Percentiles rank a stretch among this genome's conserved stretches.
Evolutionary conservation across 2,797 vertebrate genomes (phyloP).

Genomic region (Adrianichthys oophorus): DNA sequence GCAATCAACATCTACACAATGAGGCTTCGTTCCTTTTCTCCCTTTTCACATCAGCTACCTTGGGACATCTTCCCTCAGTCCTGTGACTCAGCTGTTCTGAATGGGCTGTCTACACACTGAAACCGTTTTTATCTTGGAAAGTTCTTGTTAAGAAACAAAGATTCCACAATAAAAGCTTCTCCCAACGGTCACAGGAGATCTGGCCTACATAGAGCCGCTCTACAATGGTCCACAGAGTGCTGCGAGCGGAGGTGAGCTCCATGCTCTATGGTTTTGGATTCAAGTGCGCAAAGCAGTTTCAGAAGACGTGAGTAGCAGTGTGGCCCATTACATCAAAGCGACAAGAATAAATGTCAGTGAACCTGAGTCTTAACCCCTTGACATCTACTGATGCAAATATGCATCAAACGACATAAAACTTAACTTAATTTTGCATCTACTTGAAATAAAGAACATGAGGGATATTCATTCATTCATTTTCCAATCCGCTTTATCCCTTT

Average conservation of each 20-base stretch:
- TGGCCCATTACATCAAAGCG: not conserved
- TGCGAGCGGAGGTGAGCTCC: constrained; percentile 15
- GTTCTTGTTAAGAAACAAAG: constrained; percentile 70
- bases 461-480: too few relatives aligned
- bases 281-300: constrained; percentile 3
- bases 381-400: too few relatives aligned
- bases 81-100: constrained; percentile 68
- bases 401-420: too few relatives aligned
- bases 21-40: constrained; percentile 68
- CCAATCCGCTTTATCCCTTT: too few relatives aligned
- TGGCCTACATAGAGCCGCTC: constrained; percentile 61
- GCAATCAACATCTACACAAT: constrained; percentile 77
- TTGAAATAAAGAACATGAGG: too few relatives aligned
- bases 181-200: constrained; percentile 61
- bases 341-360: not conserved
- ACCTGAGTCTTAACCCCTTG: too few relatives aligned
- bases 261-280: constrained; percentile 31
- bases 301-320: constrained; percentile 12
- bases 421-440: too few relatives aligned
- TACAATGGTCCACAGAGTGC: constrained; percentile 50
- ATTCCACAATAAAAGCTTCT: constrained; percentile 64
- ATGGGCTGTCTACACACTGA: constrained; percentile 55
- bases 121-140: constrained; percentile 63
- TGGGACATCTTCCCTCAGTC: constrained; percentile 70
- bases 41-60: constrained; percentile 65